Conservation (phyloP, 2,888 invertebrate species). For the Xanthostigma xanthostigma region DNA sequence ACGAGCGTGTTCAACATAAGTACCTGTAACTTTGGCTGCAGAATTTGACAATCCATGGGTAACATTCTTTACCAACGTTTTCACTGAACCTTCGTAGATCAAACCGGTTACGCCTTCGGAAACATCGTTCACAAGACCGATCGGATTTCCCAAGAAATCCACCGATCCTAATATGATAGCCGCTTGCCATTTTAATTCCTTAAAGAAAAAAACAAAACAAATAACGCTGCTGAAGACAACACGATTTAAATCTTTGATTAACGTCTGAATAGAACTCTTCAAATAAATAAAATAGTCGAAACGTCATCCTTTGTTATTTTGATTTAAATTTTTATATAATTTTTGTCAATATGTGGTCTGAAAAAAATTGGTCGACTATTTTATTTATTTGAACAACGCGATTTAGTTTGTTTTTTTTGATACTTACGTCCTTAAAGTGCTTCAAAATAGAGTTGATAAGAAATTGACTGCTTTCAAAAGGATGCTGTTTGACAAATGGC, state of each 20-base stretch:
- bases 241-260: too few species aligned
- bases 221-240: conserved; percentile 1
- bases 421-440: conserved; percentile 65
- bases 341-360: too few species aligned
- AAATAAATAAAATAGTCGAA: too few species aligned
- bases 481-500: conserved; percentile 73
- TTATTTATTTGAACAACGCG: too few species aligned
- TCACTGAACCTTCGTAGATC: conserved; percentile 83
- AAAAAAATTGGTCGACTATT: too few species aligned
- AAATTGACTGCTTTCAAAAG: conserved; percentile 81
- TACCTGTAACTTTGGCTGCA: conserved; percentile 80
- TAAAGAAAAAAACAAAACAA: conserved; percentile 7
- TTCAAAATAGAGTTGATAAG: conserved; percentile 65
- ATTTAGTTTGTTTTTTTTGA: background rate
- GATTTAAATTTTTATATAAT: too few species aligned
- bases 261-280: too few species aligned
- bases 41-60: conserved; percentile 96
- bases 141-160: conserved; percentile 94
- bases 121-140: conserved; percentile 90
- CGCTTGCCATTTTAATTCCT: conserved; percentile 90
- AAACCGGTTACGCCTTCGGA: conserved; percentile 88
- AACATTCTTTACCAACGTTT: conserved; percentile 84
- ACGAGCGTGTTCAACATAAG: background rate
- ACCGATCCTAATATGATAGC: conserved; percentile 90
- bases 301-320: too few species aligned